Conservation (phyloP, 1,140 invertebrate species). For the Tetramorium parvispinum region DNA sequence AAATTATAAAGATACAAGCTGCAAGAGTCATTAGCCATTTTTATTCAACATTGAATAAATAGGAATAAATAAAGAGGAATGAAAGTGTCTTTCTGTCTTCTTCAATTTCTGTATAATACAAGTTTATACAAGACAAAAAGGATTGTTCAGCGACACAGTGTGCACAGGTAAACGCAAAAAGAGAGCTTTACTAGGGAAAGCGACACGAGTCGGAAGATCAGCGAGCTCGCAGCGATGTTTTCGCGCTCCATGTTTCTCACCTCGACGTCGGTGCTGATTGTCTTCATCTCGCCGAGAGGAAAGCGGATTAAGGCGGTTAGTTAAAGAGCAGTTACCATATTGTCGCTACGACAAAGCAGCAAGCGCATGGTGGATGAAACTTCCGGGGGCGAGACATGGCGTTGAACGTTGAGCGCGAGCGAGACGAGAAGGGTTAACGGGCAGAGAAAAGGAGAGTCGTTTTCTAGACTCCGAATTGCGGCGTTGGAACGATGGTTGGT, state of each 20-base stretch:
- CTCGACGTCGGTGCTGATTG: constrained; percentile 71
- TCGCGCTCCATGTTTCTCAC: constrained; percentile 39
- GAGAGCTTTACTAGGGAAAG: constrained; percentile 42
- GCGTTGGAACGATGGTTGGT: constrained; percentile 24
- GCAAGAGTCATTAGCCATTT: not conserved
- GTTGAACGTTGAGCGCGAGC: constrained; percentile 50
- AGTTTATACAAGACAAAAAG: constrained; percentile 3
- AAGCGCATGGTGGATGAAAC: constrained; percentile 66
- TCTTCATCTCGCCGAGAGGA: constrained; percentile 75
- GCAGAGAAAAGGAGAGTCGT: constrained; percentile 68
- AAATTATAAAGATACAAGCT: not conserved
- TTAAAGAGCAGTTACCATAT: constrained; percentile 82
- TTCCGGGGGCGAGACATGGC: constrained; percentile 64
- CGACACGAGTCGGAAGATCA: constrained; percentile 61
- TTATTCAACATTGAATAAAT: not conserved
- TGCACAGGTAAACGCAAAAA: constrained; percentile 12
- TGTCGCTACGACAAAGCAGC: constrained; percentile 75
- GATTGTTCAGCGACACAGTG: not conserved
- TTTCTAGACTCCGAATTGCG: constrained; percentile 64
- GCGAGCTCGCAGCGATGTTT: constrained; percentile 32
- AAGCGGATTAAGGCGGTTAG: constrained; percentile 82
- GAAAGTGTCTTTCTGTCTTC: not conserved
- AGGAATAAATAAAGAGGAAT: not conserved
- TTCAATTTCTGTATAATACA: not conserved
- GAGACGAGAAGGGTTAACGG: constrained; percentile 34